These are phyloP conservation scores for Emydura subglobosa DNA, from an alignment of 2,113 vertebrate genomes.

Conservation along the genomic window DNA sequence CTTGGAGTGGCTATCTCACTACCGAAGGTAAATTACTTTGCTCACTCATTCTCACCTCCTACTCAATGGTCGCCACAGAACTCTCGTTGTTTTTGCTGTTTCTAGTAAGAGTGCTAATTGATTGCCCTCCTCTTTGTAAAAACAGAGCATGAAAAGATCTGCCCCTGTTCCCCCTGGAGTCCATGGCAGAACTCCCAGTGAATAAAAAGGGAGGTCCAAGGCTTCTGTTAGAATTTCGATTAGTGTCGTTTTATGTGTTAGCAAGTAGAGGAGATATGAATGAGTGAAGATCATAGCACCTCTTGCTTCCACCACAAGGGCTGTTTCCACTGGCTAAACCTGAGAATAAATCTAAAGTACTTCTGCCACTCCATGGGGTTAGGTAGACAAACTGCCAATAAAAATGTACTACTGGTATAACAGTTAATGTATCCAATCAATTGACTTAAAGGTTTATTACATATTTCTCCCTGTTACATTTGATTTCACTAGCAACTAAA, in stretches of 20 bases:
- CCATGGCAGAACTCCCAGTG: background rate
- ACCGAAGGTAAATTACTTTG: too few species aligned
- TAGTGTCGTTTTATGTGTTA: background rate
- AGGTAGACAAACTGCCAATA: background rate
- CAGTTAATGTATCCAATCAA: background rate
- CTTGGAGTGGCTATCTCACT: too few species aligned
- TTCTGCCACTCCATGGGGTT: background rate
- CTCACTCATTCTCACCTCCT: too few species aligned
- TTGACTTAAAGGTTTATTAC: fast-evolving
- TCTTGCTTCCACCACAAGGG: background rate
- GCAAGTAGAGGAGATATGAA: background rate
- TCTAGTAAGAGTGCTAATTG: background rate
- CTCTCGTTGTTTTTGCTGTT: too few species aligned
- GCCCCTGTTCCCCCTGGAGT: background rate
- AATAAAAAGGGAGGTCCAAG: background rate
- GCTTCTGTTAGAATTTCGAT: conserved; percentile 22
- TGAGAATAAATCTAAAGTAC: background rate
- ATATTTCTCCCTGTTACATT: background rate
- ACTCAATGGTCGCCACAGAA: too few species aligned
- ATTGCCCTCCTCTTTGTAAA: background rate
- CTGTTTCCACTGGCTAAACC: conserved; percentile 7
- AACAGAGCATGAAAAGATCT: background rate
- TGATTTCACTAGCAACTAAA: background rate
- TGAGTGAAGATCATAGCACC: background rate
- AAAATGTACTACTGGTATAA: background rate